phyloP scores from a whole-genome alignment of 2,888 invertebrate genomes.

The Nematopogon swammerdamellus region DNA sequence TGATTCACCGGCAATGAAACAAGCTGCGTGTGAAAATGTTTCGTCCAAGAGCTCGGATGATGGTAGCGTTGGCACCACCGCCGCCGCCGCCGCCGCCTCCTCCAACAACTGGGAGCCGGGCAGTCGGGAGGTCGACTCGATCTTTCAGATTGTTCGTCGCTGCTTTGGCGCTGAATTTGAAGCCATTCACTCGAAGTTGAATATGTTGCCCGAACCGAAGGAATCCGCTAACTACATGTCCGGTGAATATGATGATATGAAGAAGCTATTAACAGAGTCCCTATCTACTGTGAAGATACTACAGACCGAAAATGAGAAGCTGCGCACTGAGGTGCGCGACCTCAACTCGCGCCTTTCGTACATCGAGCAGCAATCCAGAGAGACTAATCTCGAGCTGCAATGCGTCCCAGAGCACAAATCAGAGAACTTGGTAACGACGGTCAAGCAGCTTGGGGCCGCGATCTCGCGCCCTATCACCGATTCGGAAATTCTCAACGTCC shows the following conservation, averaged over 20 bases:
- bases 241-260: too few species aligned
- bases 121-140: too few species aligned
- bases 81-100: too few species aligned
- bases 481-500: not conserved
- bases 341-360: constrained; percentile 7
- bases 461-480: constrained; percentile 6
- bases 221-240: too few species aligned
- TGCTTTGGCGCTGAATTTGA: too few species aligned
- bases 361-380: constrained; percentile 12
- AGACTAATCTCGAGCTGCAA: constrained; percentile 13
- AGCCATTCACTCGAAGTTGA: too few species aligned
- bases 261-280: too few species aligned
- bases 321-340: constrained; percentile 8
- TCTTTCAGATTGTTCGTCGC: too few species aligned
- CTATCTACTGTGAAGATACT: constrained; percentile 1
- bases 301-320: constrained; percentile 7
- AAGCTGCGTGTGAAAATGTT: too few species aligned
- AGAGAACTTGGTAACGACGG: constrained; percentile 8
- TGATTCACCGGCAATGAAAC: not conserved
- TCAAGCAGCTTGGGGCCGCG: constrained; percentile 6
- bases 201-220: too few species aligned
- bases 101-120: too few species aligned
- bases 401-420: constrained; percentile 13
- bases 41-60: not conserved
- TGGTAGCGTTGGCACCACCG: too few species aligned